Conservation (phyloP, 2,797 vertebrate genomes). For the Prunella strophiata region DNA sequence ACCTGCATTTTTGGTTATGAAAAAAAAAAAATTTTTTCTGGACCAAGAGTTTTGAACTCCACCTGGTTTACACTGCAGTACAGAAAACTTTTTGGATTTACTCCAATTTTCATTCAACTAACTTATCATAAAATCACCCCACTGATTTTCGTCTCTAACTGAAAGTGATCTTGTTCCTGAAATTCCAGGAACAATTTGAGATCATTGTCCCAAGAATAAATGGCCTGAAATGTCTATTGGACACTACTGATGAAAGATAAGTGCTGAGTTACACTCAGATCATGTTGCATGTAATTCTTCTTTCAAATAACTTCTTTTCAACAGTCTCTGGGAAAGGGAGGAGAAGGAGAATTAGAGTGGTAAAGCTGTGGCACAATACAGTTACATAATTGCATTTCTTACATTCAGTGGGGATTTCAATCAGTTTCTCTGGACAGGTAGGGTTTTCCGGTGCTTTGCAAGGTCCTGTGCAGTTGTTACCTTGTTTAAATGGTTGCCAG, state of each 20-base stretch:
- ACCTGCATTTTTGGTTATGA: not conserved
- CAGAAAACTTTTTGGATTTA: not conserved
- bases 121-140: not conserved
- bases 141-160: not conserved
- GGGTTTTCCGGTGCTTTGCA: not conserved
- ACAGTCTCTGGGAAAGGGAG: not conserved
- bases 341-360: not conserved
- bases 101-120: not conserved
- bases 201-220: not conserved
- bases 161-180: not conserved
- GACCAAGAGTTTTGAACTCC: not conserved
- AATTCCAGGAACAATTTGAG: not conserved
- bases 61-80: not conserved
- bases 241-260: not conserved
- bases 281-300: not conserved
- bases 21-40: not conserved
- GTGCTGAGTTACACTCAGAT: not conserved
- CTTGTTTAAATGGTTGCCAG: not conserved
- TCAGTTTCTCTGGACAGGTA: not conserved
- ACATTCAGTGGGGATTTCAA: not conserved
- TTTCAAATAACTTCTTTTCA: not conserved
- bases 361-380: not conserved
- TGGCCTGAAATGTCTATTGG: not conserved
- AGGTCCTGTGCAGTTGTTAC: not conserved
- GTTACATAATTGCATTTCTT: not conserved